A percentile compares a stretch with the other conserved stretches of the same genome.
phyloP scores from a whole-genome alignment of 1,140 invertebrate species.

The Pollicipes pollicipes region DNA sequence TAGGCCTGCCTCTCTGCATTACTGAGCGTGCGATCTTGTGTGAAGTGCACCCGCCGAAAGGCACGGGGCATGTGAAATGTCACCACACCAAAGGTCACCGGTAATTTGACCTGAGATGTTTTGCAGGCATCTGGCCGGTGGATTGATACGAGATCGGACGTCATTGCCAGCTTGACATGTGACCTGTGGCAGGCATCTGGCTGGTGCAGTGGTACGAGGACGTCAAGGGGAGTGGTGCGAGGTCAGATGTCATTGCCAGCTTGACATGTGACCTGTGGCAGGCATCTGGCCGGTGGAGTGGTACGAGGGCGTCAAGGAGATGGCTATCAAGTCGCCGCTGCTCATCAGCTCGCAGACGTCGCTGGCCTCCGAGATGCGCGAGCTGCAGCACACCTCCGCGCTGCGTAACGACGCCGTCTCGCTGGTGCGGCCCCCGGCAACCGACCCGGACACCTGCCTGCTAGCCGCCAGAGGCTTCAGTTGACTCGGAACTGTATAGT shows the following conservation, averaged over 20 bases:
- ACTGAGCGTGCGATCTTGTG: no score
- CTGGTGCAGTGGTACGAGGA: not conserved
- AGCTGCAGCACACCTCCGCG: constrained; percentile 92
- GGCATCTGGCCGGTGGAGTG: constrained; percentile 89
- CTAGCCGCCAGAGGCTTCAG: not conserved
- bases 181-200: not conserved
- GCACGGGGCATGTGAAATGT: no score
- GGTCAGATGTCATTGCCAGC: not conserved
- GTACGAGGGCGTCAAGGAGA: constrained; percentile 91
- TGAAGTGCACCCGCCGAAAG: no score
- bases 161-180: not conserved
- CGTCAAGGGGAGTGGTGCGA: not conserved
- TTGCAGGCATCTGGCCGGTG: constrained; percentile 76
- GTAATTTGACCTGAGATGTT: no score
- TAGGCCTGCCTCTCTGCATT: no score
- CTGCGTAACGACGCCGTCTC: constrained; percentile 85
- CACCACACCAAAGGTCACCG: no score
- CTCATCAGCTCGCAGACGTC: constrained; percentile 70
- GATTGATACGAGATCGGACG: constrained; percentile 81
- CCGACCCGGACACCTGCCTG: constrained; percentile 1
- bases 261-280: constrained; percentile 19
- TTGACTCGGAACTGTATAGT: not conserved
- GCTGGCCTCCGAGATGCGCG: constrained; percentile 82
- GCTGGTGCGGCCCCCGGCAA: constrained; percentile 30
- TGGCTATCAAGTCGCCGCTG: constrained; percentile 88